Percentiles rank a stretch among this genome's conserved stretches.
Conservation (phyloP, 2,888 invertebrate species). For the Volucella inanis region DNA sequence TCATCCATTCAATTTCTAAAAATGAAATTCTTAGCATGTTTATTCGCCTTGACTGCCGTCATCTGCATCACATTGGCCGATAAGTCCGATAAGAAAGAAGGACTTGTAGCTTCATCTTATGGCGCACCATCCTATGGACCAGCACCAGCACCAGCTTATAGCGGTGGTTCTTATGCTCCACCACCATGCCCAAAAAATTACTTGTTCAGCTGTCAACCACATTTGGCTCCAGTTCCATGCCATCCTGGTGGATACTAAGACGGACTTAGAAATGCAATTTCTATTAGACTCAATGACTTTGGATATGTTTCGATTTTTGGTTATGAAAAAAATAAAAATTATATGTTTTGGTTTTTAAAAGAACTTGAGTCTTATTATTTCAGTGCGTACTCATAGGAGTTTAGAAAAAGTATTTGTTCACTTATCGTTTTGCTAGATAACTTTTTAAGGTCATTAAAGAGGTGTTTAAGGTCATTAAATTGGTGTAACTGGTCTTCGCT, state of each 20-base stretch:
- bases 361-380: no score
- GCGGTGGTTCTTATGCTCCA: conserved; percentile 34
- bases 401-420: no score
- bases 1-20: conserved; percentile 45
- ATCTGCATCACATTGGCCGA: conserved; percentile 77
- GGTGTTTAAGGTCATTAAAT: no score
- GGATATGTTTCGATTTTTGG: no score
- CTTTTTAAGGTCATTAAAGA: no score
- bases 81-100: conserved; percentile 28
- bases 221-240: conserved; percentile 79
- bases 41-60: conserved; percentile 76
- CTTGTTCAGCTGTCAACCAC: conserved; percentile 79
- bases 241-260: conserved; percentile 19
- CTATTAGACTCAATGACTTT: no score
- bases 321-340: no score
- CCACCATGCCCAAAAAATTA: conserved; percentile 78
- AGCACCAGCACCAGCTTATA: conserved; percentile 11
- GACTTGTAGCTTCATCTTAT: conserved; percentile 32
- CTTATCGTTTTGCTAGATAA: no score
- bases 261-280: no score
- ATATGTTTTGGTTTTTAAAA: no score
- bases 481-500: no score
- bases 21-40: conserved; percentile 79
- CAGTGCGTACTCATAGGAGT: no score
- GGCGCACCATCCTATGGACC: conserved; percentile 75